Evolutionary conservation across 2,888 invertebrate genomes (phyloP).

Genomic region (Abscondita cerata): DNA sequence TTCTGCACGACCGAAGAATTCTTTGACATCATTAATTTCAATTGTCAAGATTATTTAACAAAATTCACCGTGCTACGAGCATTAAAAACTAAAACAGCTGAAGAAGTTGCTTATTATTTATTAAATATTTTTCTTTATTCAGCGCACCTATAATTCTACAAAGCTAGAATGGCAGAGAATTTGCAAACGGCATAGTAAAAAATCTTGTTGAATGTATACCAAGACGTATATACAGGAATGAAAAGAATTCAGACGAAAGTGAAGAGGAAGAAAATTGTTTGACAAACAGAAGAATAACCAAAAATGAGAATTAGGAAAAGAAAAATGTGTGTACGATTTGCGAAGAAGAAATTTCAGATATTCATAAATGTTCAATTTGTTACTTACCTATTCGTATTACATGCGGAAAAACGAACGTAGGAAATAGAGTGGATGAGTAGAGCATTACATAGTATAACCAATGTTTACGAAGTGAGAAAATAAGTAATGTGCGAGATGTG

Average conservation of each 20-base stretch:
- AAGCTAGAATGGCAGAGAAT: not conserved
- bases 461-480: not conserved
- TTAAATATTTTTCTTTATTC: not conserved
- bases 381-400: not conserved
- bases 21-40: not conserved
- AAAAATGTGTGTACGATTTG: too few species aligned
- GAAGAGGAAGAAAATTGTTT: not conserved
- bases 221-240: too few species aligned
- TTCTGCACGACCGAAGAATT: too few species aligned
- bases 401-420: not conserved
- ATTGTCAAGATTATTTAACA: too few species aligned
- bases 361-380: too few species aligned
- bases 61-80: not conserved
- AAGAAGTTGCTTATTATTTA: not conserved
- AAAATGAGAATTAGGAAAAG: too few species aligned
- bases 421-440: not conserved
- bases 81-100: not conserved
- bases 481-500: not conserved
- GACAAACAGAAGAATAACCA: too few species aligned
- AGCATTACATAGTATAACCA: too few species aligned
- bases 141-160: not conserved
- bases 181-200: not conserved
- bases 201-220: not conserved
- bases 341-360: too few species aligned
- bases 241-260: not conserved